A percentile compares a stretch with the other conserved stretches of the same genome.
Evolutionary conservation across 2,888 invertebrate genomes (phyloP).

Genomic region (Trachelus iudaicus): DNA sequence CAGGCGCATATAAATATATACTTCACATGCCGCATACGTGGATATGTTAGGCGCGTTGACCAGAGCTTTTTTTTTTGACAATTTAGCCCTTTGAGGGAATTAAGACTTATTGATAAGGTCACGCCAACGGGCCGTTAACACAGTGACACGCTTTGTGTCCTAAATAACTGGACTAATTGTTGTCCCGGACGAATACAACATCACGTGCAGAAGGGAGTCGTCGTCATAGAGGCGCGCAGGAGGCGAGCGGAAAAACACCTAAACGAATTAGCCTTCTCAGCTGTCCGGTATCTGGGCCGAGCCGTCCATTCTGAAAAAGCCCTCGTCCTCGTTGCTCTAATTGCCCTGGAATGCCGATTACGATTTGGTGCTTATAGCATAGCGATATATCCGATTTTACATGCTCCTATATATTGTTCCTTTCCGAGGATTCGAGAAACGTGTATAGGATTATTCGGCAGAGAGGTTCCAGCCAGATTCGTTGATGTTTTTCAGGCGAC

Average conservation of each 20-base stretch:
- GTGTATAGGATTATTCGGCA: neutral
- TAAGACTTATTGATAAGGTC: neutral
- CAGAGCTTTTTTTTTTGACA: neutral
- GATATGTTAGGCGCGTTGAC: neutral
- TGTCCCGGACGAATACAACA: neutral
- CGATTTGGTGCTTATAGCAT: neutral
- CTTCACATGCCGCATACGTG: neutral
- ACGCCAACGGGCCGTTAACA: neutral
- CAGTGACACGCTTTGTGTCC: neutral
- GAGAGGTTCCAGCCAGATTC: neutral
- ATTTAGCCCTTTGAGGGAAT: neutral
- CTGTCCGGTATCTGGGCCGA: neutral
- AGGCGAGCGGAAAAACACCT: neutral
- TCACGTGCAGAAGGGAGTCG: neutral
- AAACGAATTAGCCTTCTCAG: neutral
- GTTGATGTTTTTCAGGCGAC: neutral
- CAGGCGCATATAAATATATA: neutral
- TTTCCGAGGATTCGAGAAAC: neutral
- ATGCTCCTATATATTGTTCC: neutral
- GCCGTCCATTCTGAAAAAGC: neutral
- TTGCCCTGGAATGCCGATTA: conserved; percentile 39
- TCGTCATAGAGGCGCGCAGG: neutral
- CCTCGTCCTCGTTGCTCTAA: conserved; percentile 35
- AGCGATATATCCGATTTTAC: neutral
- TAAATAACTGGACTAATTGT: neutral